phyloP scores from a whole-genome alignment of 2,797 vertebrate genomes.

The Arrhamphus sclerolepis region DNA sequence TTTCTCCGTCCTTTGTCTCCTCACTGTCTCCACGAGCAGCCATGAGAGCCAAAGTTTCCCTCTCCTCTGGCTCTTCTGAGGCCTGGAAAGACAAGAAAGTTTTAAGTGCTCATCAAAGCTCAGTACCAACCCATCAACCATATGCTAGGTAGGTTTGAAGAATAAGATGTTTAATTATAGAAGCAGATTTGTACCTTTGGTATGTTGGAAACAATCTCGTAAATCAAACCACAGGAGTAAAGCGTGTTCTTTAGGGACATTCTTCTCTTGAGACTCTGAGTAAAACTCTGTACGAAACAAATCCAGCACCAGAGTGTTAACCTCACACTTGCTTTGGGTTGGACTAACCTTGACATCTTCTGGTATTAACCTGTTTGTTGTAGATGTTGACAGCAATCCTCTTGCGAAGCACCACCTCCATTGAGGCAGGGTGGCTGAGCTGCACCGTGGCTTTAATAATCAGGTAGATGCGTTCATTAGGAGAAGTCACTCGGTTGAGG shows the following conservation, averaged over 20 bases:
- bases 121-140: background rate
- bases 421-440: conserved; percentile 94
- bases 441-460: conserved; percentile 95
- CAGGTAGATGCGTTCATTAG: conserved; percentile 93
- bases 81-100: conserved; percentile 79
- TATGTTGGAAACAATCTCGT: conserved; percentile 98
- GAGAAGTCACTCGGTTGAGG: conserved; percentile 92
- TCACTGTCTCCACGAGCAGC: conserved; percentile 91
- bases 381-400: conserved; percentile 97
- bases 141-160: background rate
- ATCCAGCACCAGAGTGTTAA: background rate
- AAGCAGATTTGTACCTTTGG: conserved; percentile 86
- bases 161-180: background rate
- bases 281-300: conserved; percentile 88
- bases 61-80: conserved; percentile 95
- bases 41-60: conserved; percentile 95
- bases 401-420: conserved; percentile 96
- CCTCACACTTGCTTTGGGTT: background rate
- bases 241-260: conserved; percentile 95
- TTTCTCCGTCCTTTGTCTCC: conserved; percentile 89
- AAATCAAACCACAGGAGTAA: conserved; percentile 92
- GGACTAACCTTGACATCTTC: background rate
- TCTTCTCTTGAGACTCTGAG: conserved; percentile 96
- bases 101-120: background rate
- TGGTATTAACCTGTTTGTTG: conserved; percentile 90